phyloP scores from a whole-genome alignment of 1,140 invertebrate genomes.

The Ridgeia piscesae region DNA sequence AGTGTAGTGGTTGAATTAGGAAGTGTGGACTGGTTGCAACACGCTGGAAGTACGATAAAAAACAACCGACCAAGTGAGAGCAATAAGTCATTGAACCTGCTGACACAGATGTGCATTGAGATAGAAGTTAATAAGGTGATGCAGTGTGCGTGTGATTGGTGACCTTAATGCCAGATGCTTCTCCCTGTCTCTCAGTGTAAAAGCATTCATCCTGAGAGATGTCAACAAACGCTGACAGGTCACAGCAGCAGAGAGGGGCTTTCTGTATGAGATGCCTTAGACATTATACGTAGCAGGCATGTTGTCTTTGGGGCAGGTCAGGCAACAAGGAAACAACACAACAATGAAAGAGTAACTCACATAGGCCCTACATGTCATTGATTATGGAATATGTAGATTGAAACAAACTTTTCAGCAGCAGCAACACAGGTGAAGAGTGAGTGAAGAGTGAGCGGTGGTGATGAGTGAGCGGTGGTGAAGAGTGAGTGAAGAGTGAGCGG shows the following conservation, averaged over 20 bases:
- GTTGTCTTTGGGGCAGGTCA: no score
- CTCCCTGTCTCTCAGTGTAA: constrained; percentile 67
- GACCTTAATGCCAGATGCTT: constrained; percentile 14
- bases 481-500: no score
- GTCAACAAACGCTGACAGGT: not conserved
- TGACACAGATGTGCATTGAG: constrained; percentile 19
- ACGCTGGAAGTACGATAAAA: not conserved
- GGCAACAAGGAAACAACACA: no score
- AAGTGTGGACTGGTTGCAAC: not conserved
- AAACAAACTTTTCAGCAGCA: no score
- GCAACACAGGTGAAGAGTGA: no score
- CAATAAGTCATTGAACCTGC: constrained; percentile 14
- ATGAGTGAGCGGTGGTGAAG: no score
- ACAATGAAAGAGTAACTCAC: no score
- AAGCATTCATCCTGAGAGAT: constrained; percentile 68
- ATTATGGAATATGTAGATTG: no score
- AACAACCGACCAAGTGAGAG: not conserved
- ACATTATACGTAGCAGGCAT: not conserved
- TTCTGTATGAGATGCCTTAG: not conserved
- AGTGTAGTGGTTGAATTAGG: not conserved
- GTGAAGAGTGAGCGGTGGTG: no score
- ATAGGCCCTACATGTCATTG: no score
- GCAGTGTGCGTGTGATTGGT: constrained; percentile 23
- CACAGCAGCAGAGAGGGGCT: not conserved
- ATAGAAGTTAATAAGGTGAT: constrained; percentile 22